phyloP scores from a whole-genome alignment of 30 jellyfish, hydroid and myxozoan genomes.

The Chironex yamaguchii region DNA sequence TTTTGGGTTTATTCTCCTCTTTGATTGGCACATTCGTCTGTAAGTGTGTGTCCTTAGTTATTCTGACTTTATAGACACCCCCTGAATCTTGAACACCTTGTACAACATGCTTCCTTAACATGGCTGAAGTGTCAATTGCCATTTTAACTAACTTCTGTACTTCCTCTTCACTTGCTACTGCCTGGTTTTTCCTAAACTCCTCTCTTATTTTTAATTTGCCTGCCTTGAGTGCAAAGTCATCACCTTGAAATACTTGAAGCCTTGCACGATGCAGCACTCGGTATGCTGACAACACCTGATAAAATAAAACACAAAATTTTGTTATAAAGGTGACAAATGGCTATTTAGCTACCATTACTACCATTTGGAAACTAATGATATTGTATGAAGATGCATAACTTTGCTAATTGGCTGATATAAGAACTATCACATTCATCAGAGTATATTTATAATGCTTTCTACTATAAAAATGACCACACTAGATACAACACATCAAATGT shows the following conservation, averaged over 20 bases:
- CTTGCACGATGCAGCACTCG: constrained; percentile 76
- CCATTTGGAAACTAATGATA: too few species aligned
- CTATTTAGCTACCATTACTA: too few species aligned
- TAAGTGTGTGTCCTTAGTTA: constrained; percentile 66
- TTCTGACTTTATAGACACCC: constrained; percentile 50
- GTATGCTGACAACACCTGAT: constrained; percentile 81
- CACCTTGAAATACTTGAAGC: constrained; percentile 66
- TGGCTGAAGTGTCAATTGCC: constrained; percentile 67
- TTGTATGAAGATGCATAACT: too few species aligned
- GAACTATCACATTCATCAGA: too few species aligned
- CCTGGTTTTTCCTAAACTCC: constrained; percentile 66
- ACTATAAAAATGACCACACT: too few species aligned
- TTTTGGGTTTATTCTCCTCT: constrained; percentile 51
- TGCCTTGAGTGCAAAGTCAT: constrained; percentile 72
- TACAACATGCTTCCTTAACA: constrained; percentile 69
- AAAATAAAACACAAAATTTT: too few species aligned
- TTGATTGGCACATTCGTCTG: constrained; percentile 57
- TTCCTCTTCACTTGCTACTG: background rate
- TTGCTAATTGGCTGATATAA: too few species aligned
- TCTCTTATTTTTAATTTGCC: constrained; percentile 71
- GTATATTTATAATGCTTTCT: too few species aligned
- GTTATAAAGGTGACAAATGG: too few species aligned
- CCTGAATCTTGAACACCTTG: constrained; percentile 64
- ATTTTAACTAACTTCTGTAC: constrained; percentile 45
- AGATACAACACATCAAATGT: too few species aligned